Evolutionary conservation across 2,113 vertebrate genomes (phyloP).

Genomic region (Tetrax tetrax): DNA sequence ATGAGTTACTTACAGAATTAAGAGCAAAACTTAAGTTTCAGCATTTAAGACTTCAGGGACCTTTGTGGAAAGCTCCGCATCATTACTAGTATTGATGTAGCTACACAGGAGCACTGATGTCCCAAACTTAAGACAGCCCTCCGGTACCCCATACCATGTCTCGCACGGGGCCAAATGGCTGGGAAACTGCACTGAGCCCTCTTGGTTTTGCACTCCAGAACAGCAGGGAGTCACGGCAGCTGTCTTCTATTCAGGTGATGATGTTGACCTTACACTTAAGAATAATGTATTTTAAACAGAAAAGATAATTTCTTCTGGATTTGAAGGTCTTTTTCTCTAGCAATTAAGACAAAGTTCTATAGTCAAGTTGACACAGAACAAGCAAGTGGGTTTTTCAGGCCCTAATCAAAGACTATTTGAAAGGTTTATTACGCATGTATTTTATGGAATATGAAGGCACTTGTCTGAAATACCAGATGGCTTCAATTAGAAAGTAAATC

Average conservation of each 20-base stretch:
- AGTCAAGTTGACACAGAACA: background rate
- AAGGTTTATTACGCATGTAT: background rate
- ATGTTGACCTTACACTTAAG: background rate
- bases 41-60: background rate
- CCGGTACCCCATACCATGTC: background rate
- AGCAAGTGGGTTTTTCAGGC: background rate
- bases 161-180: background rate
- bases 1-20: background rate
- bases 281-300: background rate
- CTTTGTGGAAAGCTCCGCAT: background rate
- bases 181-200: background rate
- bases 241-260: background rate
- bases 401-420: background rate
- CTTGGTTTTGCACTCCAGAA: background rate
- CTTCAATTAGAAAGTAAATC: background rate
- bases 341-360: background rate
- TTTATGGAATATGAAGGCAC: background rate
- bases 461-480: background rate
- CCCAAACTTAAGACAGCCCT: background rate
- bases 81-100: background rate
- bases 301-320: background rate
- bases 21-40: background rate
- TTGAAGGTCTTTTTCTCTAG: background rate
- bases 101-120: background rate
- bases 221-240: background rate